Percentiles rank a stretch among this genome's conserved stretches.
Conservation (phyloP, 2,113 vertebrate species). For the Pachypanchax playfairii region DNA sequence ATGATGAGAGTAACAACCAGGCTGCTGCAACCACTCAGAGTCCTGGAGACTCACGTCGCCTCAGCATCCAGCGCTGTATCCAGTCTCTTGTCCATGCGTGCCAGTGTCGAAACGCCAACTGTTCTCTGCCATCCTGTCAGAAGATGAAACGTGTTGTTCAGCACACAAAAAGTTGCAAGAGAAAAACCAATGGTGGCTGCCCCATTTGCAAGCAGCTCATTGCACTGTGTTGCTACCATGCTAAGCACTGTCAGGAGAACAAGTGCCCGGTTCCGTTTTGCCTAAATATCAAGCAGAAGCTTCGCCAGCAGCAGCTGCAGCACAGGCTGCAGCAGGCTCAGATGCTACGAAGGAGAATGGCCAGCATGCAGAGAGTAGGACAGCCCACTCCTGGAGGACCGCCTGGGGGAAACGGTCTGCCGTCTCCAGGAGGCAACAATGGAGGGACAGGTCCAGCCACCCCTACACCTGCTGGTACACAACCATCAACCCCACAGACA, state of each 20-base stretch:
- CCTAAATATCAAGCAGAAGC: conserved; percentile 98
- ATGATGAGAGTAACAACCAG: conserved; percentile 94
- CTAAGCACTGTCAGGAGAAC: conserved; percentile 99
- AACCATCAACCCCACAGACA: conserved; percentile 90
- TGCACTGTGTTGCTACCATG: conserved; percentile 96
- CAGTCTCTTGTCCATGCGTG: conserved; percentile 97
- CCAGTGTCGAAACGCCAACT: conserved; percentile 98
- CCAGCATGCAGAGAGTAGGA: conserved; percentile 93
- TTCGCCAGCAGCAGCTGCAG: conserved; percentile 97
- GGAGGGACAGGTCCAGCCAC: conserved; percentile 84
- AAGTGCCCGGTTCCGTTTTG: conserved; percentile 99
- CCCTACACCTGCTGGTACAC: conserved; percentile 88
- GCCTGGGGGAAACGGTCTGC: conserved; percentile 75
- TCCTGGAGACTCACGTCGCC: conserved; percentile 92
- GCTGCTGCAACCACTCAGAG: conserved; percentile 90
- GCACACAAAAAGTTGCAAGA: conserved; percentile 97
- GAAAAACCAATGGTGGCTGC: conserved; percentile 96
- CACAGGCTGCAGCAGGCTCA: conserved; percentile 96
- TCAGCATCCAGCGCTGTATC: conserved; percentile 98
- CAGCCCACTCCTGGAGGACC: conserved; percentile 74
- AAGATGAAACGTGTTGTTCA: conserved; percentile 99
- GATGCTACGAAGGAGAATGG: conserved; percentile 95
- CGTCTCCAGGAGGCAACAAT: conserved; percentile 76
- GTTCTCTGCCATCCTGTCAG: conserved; percentile 95
- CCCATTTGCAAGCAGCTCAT: conserved; percentile 99